Evolutionary conservation across 2,888 invertebrate species (phyloP), one percentile per base, ranked within the genome.

Genomic region (Drosophila anomelani): DNA sequence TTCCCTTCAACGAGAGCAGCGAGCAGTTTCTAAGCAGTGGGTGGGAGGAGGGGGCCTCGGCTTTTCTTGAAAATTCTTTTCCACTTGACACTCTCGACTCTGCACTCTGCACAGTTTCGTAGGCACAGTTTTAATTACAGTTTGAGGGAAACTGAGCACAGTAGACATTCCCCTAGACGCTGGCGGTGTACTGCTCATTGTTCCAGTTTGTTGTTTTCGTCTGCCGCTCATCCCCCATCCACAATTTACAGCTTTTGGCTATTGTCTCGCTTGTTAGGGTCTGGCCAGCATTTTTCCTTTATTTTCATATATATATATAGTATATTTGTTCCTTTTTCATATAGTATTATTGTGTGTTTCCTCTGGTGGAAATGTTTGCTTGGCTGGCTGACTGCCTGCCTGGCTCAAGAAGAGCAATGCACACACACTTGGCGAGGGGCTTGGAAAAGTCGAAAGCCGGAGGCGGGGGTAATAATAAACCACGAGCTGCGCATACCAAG

Each of bases 231-330:
- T 23, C 66, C 53, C 51, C 59, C 67, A 56, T 61, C 67, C 57
- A 78, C 77, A 85, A 77, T 75, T 79, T 79, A 75, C 84, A 81
- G 85, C 83, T 80, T 68, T 76, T 76, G 83, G 88, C 83, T 64
- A 85, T 85, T 85, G 85, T 85, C 88, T 85, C 70, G 80, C 85
- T 83, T 76, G 83, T 83, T 88, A 76, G 70, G 71, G 64, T 63
- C 62, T 62, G 53, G 59, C 73, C 73, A 66, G 72, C 66, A 79
- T 75, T 80, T 83, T 57, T 63, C 58, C 53, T 80, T 70, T 49
- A 57, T 32, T 63, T 59, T 62, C 51, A 38, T 70, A 70, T 32
- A 43, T 36, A 66, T 71, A 59, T 80, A 68, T 46, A 66, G 3
- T 71, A 59, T 80, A 70, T 46, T 57, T 39, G 63, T 58, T 60